Percentiles rank a stretch among this genome's conserved stretches.
Evolutionary conservation across 2,797 vertebrate species (phyloP).

Genomic region (Taeniopygia guttata): DNA sequence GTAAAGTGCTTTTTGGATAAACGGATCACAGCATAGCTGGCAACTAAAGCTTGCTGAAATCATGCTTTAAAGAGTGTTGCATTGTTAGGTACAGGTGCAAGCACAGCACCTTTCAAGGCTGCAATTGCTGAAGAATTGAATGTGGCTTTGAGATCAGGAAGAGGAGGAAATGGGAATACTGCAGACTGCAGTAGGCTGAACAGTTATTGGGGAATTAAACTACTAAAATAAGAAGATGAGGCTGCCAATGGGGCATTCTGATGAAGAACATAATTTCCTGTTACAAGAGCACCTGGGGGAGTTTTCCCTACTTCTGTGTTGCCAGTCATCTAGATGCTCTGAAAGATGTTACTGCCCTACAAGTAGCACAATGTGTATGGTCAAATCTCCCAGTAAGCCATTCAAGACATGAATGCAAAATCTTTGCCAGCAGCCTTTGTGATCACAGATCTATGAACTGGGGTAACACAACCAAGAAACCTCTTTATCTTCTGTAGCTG

Average conservation of each 20-base stretch:
- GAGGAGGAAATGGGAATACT: background rate
- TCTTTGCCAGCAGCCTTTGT: background rate
- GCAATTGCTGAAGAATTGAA: background rate
- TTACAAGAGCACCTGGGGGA: background rate
- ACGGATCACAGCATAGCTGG: background rate
- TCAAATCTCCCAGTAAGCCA: background rate
- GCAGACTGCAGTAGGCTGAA: background rate
- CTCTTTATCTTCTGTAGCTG: background rate
- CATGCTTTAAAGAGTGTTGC: background rate
- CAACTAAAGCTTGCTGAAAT: background rate
- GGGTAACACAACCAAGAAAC: accelerated
- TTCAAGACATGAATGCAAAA: background rate
- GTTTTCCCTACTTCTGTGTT: background rate
- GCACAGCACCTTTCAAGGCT: background rate
- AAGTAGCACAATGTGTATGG: background rate
- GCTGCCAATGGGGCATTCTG: background rate
- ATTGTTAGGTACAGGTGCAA: background rate
- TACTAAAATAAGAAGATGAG: background rate
- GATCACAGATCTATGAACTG: background rate
- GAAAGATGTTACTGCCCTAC: background rate
- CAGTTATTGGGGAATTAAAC: background rate
- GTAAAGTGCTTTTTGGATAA: background rate
- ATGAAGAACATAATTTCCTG: background rate
- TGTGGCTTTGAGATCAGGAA: background rate
- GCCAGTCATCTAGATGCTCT: background rate